phyloP scores from a whole-genome alignment of 2,888 invertebrate genomes.

The Epinotia nisella region DNA sequence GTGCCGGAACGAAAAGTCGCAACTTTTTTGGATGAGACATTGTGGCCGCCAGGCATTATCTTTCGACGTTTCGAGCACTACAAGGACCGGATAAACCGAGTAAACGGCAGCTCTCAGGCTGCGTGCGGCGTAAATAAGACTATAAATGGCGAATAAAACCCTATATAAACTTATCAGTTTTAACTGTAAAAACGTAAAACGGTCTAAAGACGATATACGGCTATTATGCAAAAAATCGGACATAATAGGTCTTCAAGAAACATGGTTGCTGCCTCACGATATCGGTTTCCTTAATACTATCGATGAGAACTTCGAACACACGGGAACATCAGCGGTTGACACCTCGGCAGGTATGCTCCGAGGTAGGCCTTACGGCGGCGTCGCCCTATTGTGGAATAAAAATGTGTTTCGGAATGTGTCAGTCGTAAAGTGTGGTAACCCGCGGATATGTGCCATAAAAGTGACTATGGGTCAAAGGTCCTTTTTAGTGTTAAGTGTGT shows the following conservation, averaged over 20 bases:
- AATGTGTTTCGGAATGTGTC: conserved; percentile 4
- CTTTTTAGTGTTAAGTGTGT: background rate
- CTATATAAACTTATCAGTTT: background rate
- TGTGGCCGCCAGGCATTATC: background rate
- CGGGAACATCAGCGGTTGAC: conserved; percentile 2
- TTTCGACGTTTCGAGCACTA: background rate
- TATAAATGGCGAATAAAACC: background rate
- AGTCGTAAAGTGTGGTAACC: background rate
- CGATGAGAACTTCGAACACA: background rate
- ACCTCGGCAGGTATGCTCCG: background rate
- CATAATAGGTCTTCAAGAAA: background rate
- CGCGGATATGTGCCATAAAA: conserved; percentile 2
- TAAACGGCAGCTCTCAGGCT: background rate
- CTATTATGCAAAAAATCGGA: background rate
- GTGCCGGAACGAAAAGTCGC: background rate
- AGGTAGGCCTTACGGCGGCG: background rate
- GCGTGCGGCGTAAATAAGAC: background rate
- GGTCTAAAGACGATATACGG: background rate
- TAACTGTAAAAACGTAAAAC: background rate
- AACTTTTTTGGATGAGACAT: background rate
- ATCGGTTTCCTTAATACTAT: background rate
- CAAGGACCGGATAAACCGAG: background rate
- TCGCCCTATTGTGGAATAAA: background rate
- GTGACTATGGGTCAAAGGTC: background rate
- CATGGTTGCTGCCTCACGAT: background rate